Percentiles rank a stretch among this genome's conserved stretches.
These are phyloP conservation scores for Patella pellucida DNA, from an alignment of 2,888 invertebrate genomes.

Conservation along the genomic window DNA sequence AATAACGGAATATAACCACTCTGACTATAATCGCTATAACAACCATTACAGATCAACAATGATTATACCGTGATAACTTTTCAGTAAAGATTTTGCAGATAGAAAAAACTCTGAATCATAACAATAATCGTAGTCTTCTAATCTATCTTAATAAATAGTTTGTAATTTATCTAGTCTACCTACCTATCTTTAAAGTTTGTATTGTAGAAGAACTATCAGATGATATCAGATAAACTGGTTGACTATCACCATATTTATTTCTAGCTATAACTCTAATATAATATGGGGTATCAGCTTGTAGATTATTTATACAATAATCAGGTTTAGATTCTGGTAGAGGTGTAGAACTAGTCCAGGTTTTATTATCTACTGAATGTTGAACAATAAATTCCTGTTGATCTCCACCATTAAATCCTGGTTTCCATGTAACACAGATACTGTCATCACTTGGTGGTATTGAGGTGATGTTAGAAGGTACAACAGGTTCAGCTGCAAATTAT, in stretches of 20 bases:
- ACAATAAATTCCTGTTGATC: neutral
- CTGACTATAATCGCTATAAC: too few relatives aligned
- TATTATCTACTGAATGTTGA: slow-evolving; percentile 5
- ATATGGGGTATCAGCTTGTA: neutral
- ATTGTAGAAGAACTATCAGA: too few relatives aligned
- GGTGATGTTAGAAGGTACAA: neutral
- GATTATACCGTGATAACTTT: too few relatives aligned
- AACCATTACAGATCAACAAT: too few relatives aligned
- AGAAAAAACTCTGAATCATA: too few relatives aligned
- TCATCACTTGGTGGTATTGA: neutral
- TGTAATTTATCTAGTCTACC: too few relatives aligned
- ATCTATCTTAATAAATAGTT: too few relatives aligned
- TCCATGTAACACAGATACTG: neutral
- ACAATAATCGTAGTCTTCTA: too few relatives aligned
- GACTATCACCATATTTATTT: slow-evolving; percentile 7
- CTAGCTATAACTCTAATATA: slow-evolving; percentile 10
- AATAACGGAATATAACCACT: too few relatives aligned
- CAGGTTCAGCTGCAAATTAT: neutral
- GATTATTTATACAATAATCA: neutral
- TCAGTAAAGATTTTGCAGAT: too few relatives aligned
- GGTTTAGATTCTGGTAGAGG: neutral
- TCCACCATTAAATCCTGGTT: slow-evolving; percentile 6
- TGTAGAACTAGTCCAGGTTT: neutral
- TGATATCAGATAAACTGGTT: too few relatives aligned
- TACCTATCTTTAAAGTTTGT: too few relatives aligned